These are phyloP conservation scores for Cephalopholis sonnerati DNA, from an alignment of 2,113 vertebrate species.

Conservation along the genomic window DNA sequence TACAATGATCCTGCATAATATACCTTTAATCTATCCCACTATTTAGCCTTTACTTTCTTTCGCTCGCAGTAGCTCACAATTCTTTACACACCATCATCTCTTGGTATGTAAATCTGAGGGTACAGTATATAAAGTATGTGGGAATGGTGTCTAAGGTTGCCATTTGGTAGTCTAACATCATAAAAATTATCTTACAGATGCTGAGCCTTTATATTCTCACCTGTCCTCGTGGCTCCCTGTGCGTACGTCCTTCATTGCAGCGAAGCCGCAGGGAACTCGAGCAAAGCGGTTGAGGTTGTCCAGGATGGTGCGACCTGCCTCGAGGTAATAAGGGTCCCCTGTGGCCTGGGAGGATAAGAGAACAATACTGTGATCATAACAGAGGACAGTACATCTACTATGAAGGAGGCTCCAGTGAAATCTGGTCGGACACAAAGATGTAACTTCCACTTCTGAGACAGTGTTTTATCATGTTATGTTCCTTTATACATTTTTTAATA, in stretches of 20 bases:
- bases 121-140: background rate
- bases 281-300: slow-evolving; percentile 98
- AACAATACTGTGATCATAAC: background rate
- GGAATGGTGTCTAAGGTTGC: background rate
- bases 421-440: background rate
- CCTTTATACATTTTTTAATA: background rate
- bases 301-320: slow-evolving; percentile 96
- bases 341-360: slow-evolving; percentile 88
- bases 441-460: background rate
- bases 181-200: background rate
- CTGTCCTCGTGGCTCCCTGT: slow-evolving; percentile 99
- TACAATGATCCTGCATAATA: no score
- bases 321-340: slow-evolving; percentile 96
- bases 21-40: no score
- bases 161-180: background rate
- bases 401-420: background rate
- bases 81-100: background rate
- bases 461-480: slow-evolving; percentile 1
- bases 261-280: slow-evolving; percentile 97
- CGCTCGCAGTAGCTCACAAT: background rate
- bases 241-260: slow-evolving; percentile 98
- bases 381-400: background rate
- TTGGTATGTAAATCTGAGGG: background rate
- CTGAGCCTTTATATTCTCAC: slow-evolving; percentile 77
- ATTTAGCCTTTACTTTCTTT: background rate